A percentile compares a stretch with the other conserved stretches of the same genome.
phyloP scores from a whole-genome alignment of 2,797 vertebrate genomes.

The Schizothorax lantsangensis region DNA sequence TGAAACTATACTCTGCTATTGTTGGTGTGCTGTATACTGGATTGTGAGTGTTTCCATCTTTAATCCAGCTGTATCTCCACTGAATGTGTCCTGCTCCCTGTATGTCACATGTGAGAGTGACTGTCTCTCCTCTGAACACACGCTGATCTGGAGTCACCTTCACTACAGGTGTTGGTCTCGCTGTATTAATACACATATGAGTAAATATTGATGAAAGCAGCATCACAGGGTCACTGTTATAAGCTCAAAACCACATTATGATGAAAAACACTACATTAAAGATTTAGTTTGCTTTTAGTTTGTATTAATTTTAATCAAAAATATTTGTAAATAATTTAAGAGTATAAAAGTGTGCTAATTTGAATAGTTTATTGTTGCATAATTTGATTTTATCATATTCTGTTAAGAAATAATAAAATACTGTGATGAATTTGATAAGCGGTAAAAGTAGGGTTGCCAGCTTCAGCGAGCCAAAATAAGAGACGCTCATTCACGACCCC shows the following conservation, averaged over 20 bases:
- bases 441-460: too few species aligned
- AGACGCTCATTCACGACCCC: too few species aligned
- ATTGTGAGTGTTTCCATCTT: too few species aligned
- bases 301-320: neutral
- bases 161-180: neutral
- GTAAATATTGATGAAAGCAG: neutral
- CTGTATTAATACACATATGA: neutral
- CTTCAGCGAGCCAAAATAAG: too few species aligned
- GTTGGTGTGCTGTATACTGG: too few species aligned
- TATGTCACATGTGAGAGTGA: constrained; percentile 23
- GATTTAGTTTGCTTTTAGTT: too few species aligned
- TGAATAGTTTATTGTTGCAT: too few species aligned
- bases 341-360: too few species aligned
- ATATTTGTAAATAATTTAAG: neutral
- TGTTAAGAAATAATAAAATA: too few species aligned
- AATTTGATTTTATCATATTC: too few species aligned
- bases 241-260: neutral
- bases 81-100: neutral
- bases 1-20: neutral
- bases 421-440: too few species aligned
- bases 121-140: constrained; percentile 35
- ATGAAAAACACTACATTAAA: neutral
- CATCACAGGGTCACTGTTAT: neutral
- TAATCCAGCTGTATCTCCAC: too few species aligned
- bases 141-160: neutral